Evolutionary conservation across 2,113 vertebrate genomes (phyloP).

Genomic region (Toxotes chatareus): DNA sequence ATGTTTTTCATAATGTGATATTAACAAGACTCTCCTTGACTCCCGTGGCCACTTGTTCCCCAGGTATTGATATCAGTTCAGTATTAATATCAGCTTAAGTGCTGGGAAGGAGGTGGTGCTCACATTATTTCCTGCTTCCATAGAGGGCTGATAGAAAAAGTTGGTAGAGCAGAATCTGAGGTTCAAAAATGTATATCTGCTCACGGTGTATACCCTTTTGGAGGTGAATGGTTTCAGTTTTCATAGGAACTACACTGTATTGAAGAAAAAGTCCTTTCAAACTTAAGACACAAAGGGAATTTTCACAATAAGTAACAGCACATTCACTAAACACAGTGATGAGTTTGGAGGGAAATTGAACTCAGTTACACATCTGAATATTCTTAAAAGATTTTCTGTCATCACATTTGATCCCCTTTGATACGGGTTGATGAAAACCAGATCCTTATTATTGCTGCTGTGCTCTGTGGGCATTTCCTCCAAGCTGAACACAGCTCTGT

Average conservation of each 20-base stretch:
- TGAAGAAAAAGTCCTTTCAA: not conserved
- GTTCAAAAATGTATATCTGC: too few relatives aligned
- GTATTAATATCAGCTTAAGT: too few relatives aligned
- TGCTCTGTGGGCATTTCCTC: not conserved
- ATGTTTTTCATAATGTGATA: not conserved
- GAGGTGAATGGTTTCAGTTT: not conserved
- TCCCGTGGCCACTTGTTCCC: too few relatives aligned
- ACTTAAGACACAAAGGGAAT: not conserved
- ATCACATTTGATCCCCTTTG: constrained; percentile 1
- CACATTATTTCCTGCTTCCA: too few relatives aligned
- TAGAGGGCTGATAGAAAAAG: too few relatives aligned
- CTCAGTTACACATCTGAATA: not conserved
- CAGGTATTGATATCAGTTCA: too few relatives aligned
- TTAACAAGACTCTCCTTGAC: too few relatives aligned
- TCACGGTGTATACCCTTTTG: too few relatives aligned
- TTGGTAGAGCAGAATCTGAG: too few relatives aligned
- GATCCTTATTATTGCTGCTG: constrained; percentile 9
- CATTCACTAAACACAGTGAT: constrained; percentile 7
- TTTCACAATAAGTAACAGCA: not conserved
- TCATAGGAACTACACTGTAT: not conserved
- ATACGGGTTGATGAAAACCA: not conserved
- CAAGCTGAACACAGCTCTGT: constrained; percentile 16
- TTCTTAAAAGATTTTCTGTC: constrained; percentile 9
- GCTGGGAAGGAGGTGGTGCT: too few relatives aligned
- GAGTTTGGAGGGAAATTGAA: not conserved